A percentile compares a stretch with the other conserved stretches of the same genome.
These are phyloP conservation scores for Cyclargus thomasi DNA, from an alignment of 1,140 invertebrate genomes.

Conservation along the genomic window DNA sequence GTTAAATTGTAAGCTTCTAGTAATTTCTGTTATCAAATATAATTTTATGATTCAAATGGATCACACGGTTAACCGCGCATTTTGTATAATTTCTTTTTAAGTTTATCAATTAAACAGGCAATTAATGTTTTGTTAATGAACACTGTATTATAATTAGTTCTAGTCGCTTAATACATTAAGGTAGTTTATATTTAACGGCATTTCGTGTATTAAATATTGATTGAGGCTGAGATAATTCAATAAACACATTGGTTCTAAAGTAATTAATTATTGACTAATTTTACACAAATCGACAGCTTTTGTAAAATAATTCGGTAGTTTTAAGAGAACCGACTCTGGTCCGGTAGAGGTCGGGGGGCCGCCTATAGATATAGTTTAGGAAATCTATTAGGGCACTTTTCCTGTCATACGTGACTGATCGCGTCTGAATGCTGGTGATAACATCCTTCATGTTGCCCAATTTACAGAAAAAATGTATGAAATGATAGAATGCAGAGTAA, in stretches of 20 bases:
- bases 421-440: too few species aligned
- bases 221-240: conserved; percentile 27
- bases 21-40: background rate
- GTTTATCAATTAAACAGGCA: background rate
- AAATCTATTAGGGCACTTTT: too few species aligned
- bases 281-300: background rate
- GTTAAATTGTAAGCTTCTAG: too few species aligned
- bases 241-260: background rate
- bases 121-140: conserved; percentile 44
- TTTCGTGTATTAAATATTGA: conserved; percentile 17
- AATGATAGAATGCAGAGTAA: too few species aligned
- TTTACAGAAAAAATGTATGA: too few species aligned
- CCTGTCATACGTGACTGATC: too few species aligned
- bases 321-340: conserved; percentile 55
- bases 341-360: conserved; percentile 55
- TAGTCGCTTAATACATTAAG: conserved; percentile 59
- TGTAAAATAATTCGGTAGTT: conserved; percentile 26
- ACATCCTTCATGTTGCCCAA: too few species aligned
- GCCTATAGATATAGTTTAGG: conserved; percentile 63
- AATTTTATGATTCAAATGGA: background rate
- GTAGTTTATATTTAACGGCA: conserved; percentile 11
- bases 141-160: conserved; percentile 57
- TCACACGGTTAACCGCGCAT: background rate
- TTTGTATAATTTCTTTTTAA: background rate
- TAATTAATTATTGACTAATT: conserved; percentile 5